Percentiles rank a stretch among this genome's conserved stretches.
Evolutionary conservation across 2,888 invertebrate genomes (phyloP).

Genomic region (Chymomyza caudatula): DNA sequence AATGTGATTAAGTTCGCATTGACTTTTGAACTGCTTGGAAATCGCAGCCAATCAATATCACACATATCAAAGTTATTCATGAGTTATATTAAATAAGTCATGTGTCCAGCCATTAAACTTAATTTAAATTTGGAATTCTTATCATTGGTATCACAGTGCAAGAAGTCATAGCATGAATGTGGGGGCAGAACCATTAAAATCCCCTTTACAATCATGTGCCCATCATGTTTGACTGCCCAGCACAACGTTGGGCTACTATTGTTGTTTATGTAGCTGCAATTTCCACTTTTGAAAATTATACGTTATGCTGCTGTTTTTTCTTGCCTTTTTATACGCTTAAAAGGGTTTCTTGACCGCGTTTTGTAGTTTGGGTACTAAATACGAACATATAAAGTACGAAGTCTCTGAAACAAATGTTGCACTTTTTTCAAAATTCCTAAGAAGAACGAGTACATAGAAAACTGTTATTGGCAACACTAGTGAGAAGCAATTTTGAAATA

Average conservation of each 20-base stretch:
- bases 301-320: slow-evolving; percentile 39
- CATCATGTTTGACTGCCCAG: slow-evolving; percentile 35
- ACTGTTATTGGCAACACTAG: no score
- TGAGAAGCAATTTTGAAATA: no score
- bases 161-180: neutral
- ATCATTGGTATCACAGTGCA: neutral
- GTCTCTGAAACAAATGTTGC: no score
- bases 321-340: neutral
- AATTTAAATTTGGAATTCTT: neutral
- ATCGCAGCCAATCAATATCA: neutral
- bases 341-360: neutral
- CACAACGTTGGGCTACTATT: slow-evolving; percentile 32
- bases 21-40: neutral
- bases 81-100: neutral
- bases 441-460: no score
- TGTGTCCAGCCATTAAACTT: neutral
- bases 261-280: slow-evolving; percentile 35
- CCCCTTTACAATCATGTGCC: neutral
- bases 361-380: neutral
- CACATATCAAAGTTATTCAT: neutral
- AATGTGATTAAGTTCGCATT: neutral
- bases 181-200: neutral
- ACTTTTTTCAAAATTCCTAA: no score
- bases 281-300: slow-evolving; percentile 72
- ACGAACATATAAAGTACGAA: no score